Percentiles rank a stretch among this genome's conserved stretches.
These are phyloP conservation scores for Zygothrica quintamaculata DNA, from an alignment of 2,888 invertebrate species.

Conservation along the genomic window DNA sequence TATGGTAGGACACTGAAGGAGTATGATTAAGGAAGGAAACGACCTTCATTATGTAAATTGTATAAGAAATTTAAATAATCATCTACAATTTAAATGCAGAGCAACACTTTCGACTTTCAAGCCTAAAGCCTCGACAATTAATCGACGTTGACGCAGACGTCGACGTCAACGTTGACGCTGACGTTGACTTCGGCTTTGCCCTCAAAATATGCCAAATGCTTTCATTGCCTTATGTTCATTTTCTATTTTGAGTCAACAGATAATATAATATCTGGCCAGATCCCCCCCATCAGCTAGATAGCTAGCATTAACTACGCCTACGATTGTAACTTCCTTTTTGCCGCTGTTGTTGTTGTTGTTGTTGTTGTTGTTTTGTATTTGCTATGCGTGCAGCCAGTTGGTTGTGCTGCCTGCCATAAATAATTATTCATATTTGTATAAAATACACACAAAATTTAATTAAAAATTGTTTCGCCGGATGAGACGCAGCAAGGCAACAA, in stretches of 20 bases:
- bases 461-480: conserved; percentile 71
- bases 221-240: conserved; percentile 75
- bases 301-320: conserved; percentile 70
- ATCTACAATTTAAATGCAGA: conserved; percentile 80
- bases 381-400: conserved; percentile 18
- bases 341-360: conserved; percentile 32
- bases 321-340: conserved; percentile 1
- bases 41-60: conserved; percentile 81
- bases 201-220: conserved; percentile 74
- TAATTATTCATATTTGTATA: conserved; percentile 82
- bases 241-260: conserved; percentile 70
- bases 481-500: not conserved
- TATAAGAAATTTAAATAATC: conserved; percentile 79
- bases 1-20: not conserved
- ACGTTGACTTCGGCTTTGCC: conserved; percentile 27
- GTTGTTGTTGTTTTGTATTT: conserved; percentile 15
- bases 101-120: conserved; percentile 67
- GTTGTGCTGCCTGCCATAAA: conserved; percentile 64
- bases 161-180: conserved; percentile 10
- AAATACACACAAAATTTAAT: conserved; percentile 80
- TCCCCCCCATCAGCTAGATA: no score
- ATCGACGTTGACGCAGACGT: conserved; percentile 52
- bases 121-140: conserved; percentile 66
- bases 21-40: conserved; percentile 2
- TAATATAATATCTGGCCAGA: conserved; percentile 48